Evolutionary conservation across 1,140 invertebrate genomes (phyloP).

Genomic region (Anthonomus grandis): DNA sequence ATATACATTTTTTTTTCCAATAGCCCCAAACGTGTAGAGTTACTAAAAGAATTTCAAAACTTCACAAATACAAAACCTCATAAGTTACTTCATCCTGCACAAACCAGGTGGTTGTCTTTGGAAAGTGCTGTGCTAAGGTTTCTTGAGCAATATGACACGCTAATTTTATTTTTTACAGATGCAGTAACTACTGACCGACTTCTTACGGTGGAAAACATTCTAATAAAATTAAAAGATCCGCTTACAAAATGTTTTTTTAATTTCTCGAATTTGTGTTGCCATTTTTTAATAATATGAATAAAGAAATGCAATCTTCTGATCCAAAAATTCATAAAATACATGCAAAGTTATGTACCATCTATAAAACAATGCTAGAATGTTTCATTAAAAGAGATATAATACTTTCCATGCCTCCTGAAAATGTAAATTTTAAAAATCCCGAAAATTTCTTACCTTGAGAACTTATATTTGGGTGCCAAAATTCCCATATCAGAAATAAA

Average conservation of each 20-base stretch:
- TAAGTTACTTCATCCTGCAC: conserved; percentile 33
- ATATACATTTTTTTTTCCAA: conserved; percentile 22
- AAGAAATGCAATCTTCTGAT: conserved; percentile 36
- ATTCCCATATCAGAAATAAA: background rate
- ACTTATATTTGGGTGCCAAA: conserved; percentile 12
- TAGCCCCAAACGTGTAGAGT: conserved; percentile 32
- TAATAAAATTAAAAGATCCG: conserved; percentile 10
- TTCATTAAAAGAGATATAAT: background rate
- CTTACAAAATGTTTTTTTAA: conserved; percentile 29
- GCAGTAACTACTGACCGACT: conserved; percentile 23
- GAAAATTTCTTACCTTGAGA: conserved; percentile 5
- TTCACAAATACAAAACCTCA: conserved; percentile 38
- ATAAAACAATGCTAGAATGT: background rate
- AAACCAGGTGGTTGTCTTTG: conserved; percentile 37
- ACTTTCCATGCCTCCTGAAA: background rate
- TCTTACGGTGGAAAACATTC: conserved; percentile 16
- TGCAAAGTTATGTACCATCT: background rate
- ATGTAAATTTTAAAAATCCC: conserved; percentile 14
- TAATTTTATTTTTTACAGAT: conserved; percentile 43
- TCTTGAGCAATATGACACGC: conserved; percentile 43
- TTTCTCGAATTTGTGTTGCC: conserved; percentile 36
- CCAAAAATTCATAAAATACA: conserved; percentile 23
- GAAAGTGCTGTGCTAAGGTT: conserved; percentile 42
- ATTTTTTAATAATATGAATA: conserved; percentile 34
- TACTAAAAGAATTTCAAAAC: conserved; percentile 35